These are phyloP conservation scores for Chaetops frenatus DNA, from an alignment of 2,113 vertebrate species.

Conservation along the genomic window DNA sequence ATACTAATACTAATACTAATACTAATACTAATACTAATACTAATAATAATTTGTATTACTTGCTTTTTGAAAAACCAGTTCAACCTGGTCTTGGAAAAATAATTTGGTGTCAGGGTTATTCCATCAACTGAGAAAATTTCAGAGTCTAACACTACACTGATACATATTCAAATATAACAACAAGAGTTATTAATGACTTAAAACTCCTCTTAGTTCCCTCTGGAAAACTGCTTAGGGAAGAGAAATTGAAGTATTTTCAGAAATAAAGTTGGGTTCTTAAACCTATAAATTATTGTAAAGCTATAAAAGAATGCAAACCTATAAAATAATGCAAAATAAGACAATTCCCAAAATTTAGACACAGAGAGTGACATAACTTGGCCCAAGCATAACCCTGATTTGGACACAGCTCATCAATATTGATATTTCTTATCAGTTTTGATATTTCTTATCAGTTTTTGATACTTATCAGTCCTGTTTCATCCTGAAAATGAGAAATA, in stretches of 20 bases:
- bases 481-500: background rate
- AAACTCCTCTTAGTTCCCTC: background rate
- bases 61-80: background rate
- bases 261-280: background rate
- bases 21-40: no score
- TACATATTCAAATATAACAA: background rate
- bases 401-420: background rate
- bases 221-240: background rate
- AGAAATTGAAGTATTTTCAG: background rate
- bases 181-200: background rate
- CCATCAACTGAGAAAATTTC: background rate
- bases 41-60: background rate
- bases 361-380: rapidly evolving
- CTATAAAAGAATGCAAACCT: background rate
- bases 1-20: no score
- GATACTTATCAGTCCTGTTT: background rate
- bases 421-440: background rate
- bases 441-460: background rate
- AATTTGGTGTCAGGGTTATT: background rate
- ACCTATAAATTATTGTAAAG: background rate
- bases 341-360: background rate
- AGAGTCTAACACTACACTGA: rapidly evolving
- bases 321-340: background rate
- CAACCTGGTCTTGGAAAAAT: background rate
- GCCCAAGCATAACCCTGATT: background rate